Conservation (phyloP, 2,888 invertebrate species). For the Caenorhabditis panamensis region DNA sequence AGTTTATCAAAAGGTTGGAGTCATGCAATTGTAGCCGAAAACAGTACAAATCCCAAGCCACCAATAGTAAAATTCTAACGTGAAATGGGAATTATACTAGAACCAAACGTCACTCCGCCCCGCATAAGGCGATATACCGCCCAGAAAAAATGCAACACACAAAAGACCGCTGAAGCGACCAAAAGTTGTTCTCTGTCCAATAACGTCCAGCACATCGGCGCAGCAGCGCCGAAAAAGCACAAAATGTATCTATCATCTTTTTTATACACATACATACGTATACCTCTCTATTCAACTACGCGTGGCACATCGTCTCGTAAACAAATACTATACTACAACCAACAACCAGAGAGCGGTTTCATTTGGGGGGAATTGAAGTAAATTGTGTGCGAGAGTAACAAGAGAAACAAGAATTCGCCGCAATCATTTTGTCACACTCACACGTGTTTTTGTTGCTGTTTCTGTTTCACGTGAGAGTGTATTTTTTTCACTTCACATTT, state of each 20-base stretch:
- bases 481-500: not conserved
- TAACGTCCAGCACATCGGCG: not conserved
- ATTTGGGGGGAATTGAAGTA: conserved; percentile 4
- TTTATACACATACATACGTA: not conserved
- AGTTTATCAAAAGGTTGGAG: no score
- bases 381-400: not conserved
- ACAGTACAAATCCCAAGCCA: no score
- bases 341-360: conserved; percentile 9
- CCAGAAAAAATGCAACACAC: not conserved
- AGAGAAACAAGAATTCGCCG: not conserved
- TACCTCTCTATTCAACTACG: conserved; percentile 24
- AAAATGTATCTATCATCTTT: conserved; percentile 21
- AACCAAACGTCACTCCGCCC: no score
- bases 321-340: conserved; percentile 35
- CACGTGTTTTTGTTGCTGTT: not conserved
- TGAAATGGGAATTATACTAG: no score
- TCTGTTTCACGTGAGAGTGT: not conserved
- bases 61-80: no score
- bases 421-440: not conserved
- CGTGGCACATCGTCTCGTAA: conserved; percentile 12
- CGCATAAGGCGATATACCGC: not conserved
- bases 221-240: conserved; percentile 3
- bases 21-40: no score
- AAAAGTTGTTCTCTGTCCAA: not conserved
- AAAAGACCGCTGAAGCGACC: not conserved